Percentiles rank a stretch among this genome's conserved stretches.
Conservation (phyloP, 2,113 vertebrate species). For the Nematolebias whitei region DNA sequence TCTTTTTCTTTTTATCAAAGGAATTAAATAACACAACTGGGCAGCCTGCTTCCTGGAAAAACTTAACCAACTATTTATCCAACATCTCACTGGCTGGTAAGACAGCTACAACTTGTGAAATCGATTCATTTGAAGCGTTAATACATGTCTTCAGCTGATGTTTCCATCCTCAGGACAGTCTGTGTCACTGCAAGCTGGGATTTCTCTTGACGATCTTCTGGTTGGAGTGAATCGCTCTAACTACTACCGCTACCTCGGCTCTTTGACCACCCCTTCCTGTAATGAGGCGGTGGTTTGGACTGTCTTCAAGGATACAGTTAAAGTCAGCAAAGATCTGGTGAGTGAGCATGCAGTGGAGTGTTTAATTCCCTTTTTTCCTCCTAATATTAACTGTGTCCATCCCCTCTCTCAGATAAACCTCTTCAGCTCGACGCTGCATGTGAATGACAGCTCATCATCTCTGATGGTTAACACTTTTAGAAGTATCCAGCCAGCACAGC, state of each 20-base stretch:
- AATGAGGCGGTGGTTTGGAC: conserved; percentile 80
- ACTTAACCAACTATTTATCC: conserved; percentile 47
- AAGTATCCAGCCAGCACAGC: conserved; percentile 19
- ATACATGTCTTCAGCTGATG: not conserved
- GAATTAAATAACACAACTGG: conserved; percentile 16
- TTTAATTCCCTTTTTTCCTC: not conserved
- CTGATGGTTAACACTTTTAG: conserved; percentile 56
- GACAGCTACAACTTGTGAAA: not conserved
- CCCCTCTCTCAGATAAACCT: conserved; percentile 60
- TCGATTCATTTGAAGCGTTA: not conserved
- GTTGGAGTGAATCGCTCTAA: conserved; percentile 34
- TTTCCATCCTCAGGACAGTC: conserved; percentile 24
- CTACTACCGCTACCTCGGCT: conserved; percentile 79
- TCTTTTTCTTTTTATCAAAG: not conserved
- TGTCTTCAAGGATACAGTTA: conserved; percentile 72
- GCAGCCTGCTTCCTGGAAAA: conserved; percentile 63
- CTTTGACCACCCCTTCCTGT: conserved; percentile 75
- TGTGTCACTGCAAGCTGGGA: accelerated
- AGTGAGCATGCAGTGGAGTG: conserved; percentile 1
- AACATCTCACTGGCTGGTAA: conserved; percentile 53
- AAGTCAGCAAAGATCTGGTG: conserved; percentile 73
- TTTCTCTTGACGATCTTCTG: conserved; percentile 67
- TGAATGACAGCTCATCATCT: not conserved
- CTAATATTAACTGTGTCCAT: not conserved
- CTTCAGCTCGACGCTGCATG: conserved; percentile 43